Evolutionary conservation across 2,113 vertebrate species (phyloP).

Genomic region (Chunga burmeisteri): DNA sequence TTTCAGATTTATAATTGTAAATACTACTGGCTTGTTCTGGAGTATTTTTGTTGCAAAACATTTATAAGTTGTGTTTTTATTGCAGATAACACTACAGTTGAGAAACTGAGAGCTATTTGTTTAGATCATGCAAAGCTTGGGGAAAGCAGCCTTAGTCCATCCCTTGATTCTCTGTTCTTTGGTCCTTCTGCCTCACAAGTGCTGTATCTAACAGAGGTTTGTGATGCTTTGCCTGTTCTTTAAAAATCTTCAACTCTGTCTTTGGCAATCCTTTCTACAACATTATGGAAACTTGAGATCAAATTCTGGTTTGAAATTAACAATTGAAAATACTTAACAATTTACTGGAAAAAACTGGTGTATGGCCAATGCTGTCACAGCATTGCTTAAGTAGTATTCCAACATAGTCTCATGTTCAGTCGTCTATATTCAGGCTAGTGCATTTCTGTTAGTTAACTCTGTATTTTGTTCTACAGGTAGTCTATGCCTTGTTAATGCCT

Average conservation of each 20-base stretch:
- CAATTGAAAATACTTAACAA: neutral
- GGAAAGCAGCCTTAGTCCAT: conserved; percentile 96
- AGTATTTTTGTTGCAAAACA: neutral
- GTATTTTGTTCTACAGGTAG: conserved; percentile 79
- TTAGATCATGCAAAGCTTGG: conserved; percentile 98
- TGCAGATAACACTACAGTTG: conserved; percentile 95
- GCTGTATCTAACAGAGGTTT: conserved; percentile 97
- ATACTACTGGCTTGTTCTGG: neutral
- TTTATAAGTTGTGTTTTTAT: conserved; percentile 42
- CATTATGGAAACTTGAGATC: neutral
- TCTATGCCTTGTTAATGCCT: conserved; percentile 99
- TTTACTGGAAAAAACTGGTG: neutral
- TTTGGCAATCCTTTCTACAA: neutral
- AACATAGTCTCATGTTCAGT: neutral
- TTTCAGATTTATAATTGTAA: neutral
- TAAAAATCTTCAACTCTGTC: neutral
- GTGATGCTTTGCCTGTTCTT: conserved; percentile 48
- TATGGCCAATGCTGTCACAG: neutral
- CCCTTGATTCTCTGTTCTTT: conserved; percentile 96
- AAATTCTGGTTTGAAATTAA: neutral
- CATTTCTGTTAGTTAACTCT: neutral
- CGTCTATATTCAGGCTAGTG: neutral
- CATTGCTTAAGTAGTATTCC: neutral
- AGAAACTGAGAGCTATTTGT: conserved; percentile 95
- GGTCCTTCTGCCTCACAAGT: conserved; percentile 99